A percentile compares a stretch with the other conserved stretches of the same genome.
Evolutionary conservation across 2,888 invertebrate species (phyloP).

Genomic region (Perithous albicinctus): DNA sequence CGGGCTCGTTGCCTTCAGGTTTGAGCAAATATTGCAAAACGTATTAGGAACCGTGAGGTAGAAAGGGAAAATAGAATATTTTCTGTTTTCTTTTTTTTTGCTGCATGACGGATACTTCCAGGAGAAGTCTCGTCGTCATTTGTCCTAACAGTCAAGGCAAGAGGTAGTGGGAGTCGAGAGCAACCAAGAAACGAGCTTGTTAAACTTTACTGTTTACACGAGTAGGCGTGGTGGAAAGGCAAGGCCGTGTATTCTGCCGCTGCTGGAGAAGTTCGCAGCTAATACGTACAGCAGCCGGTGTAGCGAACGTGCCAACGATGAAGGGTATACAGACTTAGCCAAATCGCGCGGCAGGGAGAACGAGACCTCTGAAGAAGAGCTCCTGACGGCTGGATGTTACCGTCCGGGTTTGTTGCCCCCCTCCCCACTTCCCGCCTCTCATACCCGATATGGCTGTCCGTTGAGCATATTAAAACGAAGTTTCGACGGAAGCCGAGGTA

Average conservation of each 20-base stretch:
- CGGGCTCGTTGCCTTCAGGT: slow-evolving; percentile 30
- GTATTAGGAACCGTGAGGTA: slow-evolving; percentile 72
- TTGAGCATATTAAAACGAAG: slow-evolving; percentile 77
- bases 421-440: slow-evolving; percentile 38
- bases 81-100: slow-evolving; percentile 8
- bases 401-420: slow-evolving; percentile 59
- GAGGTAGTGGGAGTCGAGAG: not conserved
- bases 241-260: slow-evolving; percentile 12
- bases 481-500: slow-evolving; percentile 75
- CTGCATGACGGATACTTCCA: slow-evolving; percentile 25
- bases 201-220: slow-evolving; percentile 63
- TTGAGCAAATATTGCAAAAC: slow-evolving; percentile 76
- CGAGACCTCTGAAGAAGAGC: slow-evolving; percentile 56
- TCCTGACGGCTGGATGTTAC: slow-evolving; percentile 62
- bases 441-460: slow-evolving; percentile 62
- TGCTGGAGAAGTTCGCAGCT: slow-evolving; percentile 9
- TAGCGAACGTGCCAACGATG: slow-evolving; percentile 56
- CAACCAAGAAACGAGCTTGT: slow-evolving; percentile 56
- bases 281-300: slow-evolving; percentile 23
- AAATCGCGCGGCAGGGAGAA: slow-evolving; percentile 26
- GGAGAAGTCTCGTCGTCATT: slow-evolving; percentile 36
- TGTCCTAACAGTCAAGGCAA: slow-evolving; percentile 34
- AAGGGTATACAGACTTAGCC: slow-evolving; percentile 40
- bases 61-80: not conserved
- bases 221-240: slow-evolving; percentile 43